Evolutionary conservation across 2,113 vertebrate species (phyloP).

Genomic region (Pterocles orientalis): DNA sequence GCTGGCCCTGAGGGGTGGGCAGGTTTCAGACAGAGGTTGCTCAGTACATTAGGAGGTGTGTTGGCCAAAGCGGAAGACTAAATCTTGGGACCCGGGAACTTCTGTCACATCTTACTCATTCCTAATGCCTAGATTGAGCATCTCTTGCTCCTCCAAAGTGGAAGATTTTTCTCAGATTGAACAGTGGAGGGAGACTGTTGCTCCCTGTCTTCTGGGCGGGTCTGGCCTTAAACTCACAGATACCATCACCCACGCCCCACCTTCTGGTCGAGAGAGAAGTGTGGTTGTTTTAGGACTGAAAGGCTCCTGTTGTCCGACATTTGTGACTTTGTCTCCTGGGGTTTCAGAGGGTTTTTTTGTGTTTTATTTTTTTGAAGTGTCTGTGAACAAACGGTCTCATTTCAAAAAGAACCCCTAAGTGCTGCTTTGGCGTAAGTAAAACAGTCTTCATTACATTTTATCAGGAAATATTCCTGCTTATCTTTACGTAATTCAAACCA

Average conservation of each 20-base stretch:
- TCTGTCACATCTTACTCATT: background rate
- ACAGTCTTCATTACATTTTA: background rate
- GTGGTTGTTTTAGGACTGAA: background rate
- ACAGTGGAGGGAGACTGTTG: background rate
- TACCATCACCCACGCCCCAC: background rate
- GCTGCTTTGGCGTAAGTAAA: background rate
- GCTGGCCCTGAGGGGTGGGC: background rate
- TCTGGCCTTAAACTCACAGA: background rate
- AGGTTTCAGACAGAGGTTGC: background rate
- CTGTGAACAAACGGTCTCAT: background rate
- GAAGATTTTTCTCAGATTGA: background rate
- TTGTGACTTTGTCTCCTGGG: background rate
- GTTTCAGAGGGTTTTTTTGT: background rate
- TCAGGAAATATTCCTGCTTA: background rate
- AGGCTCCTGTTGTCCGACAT: background rate
- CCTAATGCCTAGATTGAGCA: background rate
- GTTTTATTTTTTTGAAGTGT: background rate
- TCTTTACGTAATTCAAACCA: background rate
- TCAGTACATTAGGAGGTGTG: background rate
- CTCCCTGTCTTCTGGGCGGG: background rate
- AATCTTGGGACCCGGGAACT: background rate
- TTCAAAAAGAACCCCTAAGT: background rate
- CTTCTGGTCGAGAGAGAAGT: background rate
- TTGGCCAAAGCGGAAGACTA: background rate
- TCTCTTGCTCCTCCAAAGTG: background rate